Percentiles rank a stretch among this genome's conserved stretches.
Evolutionary conservation across 2,888 invertebrate genomes (phyloP).

Genomic region (Tenthredo amoena): DNA sequence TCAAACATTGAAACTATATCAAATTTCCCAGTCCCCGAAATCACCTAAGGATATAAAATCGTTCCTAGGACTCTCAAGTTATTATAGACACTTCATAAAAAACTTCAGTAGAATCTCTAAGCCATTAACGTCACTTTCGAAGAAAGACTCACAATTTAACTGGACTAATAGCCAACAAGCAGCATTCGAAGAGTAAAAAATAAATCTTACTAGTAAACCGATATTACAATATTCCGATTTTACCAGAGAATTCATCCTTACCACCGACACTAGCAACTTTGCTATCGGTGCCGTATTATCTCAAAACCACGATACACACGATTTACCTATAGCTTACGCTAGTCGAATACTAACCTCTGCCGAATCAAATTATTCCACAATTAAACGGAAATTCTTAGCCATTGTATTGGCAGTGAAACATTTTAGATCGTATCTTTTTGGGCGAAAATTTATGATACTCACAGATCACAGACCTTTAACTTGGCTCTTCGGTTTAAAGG

Average conservation of each 20-base stretch:
- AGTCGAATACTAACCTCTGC: conserved; percentile 65
- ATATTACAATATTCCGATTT: conserved; percentile 55
- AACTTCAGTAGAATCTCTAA: conserved; percentile 53
- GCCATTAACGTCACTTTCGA: neutral
- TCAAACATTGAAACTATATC: conserved; percentile 17
- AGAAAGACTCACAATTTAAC: neutral
- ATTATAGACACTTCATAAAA: neutral
- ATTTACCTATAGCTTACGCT: conserved; percentile 56
- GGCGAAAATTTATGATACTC: conserved; percentile 69
- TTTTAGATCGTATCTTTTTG: conserved; percentile 73
- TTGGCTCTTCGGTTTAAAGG: conserved; percentile 70
- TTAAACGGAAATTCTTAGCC: conserved; percentile 72
- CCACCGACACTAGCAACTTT: conserved; percentile 55
- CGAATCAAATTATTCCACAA: conserved; percentile 72
- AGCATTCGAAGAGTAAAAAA: conserved; percentile 10
- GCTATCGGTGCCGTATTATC: conserved; percentile 66
- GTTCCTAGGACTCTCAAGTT: too few relatives aligned
- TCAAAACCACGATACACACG: conserved; percentile 67
- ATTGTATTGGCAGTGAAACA: conserved; percentile 71
- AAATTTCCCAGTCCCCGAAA: conserved; percentile 57
- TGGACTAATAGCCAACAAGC: conserved; percentile 10
- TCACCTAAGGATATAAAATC: conserved; percentile 13
- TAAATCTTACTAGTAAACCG: neutral
- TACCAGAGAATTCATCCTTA: conserved; percentile 53
- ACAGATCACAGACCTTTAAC: conserved; percentile 72